Conservation (phyloP, 2,113 vertebrate genomes). For the Plestiodon gilberti region DNA sequence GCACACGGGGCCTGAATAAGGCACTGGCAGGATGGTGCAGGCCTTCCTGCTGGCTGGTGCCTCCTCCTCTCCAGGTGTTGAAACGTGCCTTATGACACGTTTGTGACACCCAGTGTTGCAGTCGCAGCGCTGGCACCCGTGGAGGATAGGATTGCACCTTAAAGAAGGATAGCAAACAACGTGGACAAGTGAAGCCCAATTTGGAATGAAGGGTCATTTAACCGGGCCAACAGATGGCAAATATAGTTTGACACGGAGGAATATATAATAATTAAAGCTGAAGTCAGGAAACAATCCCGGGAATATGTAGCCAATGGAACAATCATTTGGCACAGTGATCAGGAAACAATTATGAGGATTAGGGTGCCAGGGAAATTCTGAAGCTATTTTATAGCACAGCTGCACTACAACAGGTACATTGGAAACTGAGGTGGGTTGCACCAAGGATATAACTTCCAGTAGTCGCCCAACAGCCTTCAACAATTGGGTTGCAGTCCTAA, state of each 20-base stretch:
- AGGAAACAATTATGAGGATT: constrained; percentile 40
- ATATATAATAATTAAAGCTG: constrained; percentile 47
- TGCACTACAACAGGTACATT: constrained; percentile 15
- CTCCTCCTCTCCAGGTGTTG: no score
- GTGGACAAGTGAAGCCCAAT: background rate
- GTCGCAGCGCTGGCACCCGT: no score
- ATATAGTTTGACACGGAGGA: constrained; percentile 28
- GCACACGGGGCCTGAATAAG: no score
- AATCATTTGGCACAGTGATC: constrained; percentile 38
- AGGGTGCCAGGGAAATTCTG: background rate
- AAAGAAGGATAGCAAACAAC: constrained; percentile 44
- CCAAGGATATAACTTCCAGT: background rate
- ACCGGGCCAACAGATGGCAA: constrained; percentile 30
- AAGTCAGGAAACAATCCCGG: constrained; percentile 37
- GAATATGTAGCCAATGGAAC: constrained; percentile 44
- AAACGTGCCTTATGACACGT: no score
- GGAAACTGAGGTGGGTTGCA: background rate
- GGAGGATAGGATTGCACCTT: no score
- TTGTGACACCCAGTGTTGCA: no score
- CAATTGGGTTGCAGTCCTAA: background rate
- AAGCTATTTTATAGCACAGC: background rate
- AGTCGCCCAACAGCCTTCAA: background rate
- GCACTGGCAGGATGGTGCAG: no score
- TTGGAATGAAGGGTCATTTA: constrained; percentile 33
- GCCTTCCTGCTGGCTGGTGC: no score